Percentiles rank a stretch among this genome's conserved stretches.
phyloP scores from a whole-genome alignment of 2,888 invertebrate species.

The Eristalinus aeneus region DNA sequence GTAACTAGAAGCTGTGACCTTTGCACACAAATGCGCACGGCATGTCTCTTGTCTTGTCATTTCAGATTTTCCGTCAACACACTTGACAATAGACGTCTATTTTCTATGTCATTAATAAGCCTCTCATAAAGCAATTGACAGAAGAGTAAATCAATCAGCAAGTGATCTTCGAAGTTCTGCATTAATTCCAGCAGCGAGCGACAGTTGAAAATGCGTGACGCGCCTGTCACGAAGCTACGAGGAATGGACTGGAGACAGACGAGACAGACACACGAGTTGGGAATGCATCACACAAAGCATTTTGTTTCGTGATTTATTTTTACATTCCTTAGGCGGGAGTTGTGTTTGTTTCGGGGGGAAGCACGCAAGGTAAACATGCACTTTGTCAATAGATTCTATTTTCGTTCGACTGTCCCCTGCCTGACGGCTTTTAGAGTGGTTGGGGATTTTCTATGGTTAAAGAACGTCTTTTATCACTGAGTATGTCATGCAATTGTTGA shows the following conservation, averaged over 20 bases:
- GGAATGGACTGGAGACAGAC: too few species aligned
- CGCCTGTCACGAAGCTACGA: slow-evolving; percentile 11
- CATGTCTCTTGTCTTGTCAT: neutral
- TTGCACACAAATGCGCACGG: neutral
- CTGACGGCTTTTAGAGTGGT: neutral
- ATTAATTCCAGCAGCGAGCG: slow-evolving; percentile 17
- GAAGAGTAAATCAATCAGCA: slow-evolving; percentile 30
- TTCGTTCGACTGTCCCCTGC: slow-evolving; percentile 2
- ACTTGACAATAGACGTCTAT: slow-evolving; percentile 3
- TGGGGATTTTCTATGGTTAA: neutral
- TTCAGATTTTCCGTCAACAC: slow-evolving; percentile 15
- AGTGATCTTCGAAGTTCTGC: slow-evolving; percentile 17
- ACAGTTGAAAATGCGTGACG: slow-evolving; percentile 19
- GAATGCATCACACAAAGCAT: neutral
- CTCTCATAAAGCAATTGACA: slow-evolving; percentile 31
- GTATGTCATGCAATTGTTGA: neutral
- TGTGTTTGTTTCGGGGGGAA: neutral
- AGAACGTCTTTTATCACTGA: neutral
- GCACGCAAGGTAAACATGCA: slow-evolving; percentile 11
- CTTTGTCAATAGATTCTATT: slow-evolving; percentile 35
- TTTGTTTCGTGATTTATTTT: slow-evolving; percentile 16
- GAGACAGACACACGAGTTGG: neutral
- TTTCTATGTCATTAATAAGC: slow-evolving; percentile 26
- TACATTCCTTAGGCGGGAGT: slow-evolving; percentile 1
- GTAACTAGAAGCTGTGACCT: slow-evolving; percentile 12